These are phyloP conservation scores for Rhinopomastus cyanomelas DNA, from an alignment of 2,113 vertebrate genomes.

Conservation along the genomic window DNA sequence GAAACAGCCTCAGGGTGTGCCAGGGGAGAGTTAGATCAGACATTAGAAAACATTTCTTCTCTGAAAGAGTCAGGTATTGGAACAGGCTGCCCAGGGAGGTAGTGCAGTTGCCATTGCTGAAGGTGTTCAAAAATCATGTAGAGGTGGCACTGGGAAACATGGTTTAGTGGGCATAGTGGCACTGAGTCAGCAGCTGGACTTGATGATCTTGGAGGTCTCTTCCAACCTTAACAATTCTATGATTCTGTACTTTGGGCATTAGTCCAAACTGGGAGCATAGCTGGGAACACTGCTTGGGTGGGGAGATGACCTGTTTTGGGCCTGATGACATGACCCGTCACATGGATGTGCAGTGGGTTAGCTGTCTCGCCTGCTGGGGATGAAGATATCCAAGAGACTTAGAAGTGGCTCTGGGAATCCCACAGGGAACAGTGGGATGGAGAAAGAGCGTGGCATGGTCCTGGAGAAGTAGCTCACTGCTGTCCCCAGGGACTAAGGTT, in stretches of 20 bases:
- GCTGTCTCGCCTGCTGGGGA: not conserved
- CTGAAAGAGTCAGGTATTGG: no score
- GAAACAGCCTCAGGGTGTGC: no score
- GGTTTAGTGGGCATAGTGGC: no score
- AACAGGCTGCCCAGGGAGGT: no score
- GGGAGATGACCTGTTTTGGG: not conserved
- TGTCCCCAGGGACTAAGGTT: not conserved
- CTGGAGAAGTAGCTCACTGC: not conserved
- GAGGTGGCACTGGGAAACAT: no score
- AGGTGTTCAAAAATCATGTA: no score
- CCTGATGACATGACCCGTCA: fast-evolving
- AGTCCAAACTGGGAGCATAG: not conserved
- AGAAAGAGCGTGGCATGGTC: fast-evolving
- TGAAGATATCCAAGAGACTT: not conserved
- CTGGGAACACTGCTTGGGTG: not conserved
- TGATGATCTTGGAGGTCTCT: no score
- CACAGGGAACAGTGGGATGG: not conserved
- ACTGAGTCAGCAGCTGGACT: no score
- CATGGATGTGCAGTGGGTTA: not conserved
- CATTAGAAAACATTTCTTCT: no score
- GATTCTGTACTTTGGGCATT: not conserved
- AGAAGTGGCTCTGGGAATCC: not conserved
- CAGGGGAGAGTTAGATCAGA: no score
- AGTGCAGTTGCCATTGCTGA: no score
- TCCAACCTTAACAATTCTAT: no score